Conservation (phyloP, 2,888 invertebrate species). For the Xestia rhomboidea region DNA sequence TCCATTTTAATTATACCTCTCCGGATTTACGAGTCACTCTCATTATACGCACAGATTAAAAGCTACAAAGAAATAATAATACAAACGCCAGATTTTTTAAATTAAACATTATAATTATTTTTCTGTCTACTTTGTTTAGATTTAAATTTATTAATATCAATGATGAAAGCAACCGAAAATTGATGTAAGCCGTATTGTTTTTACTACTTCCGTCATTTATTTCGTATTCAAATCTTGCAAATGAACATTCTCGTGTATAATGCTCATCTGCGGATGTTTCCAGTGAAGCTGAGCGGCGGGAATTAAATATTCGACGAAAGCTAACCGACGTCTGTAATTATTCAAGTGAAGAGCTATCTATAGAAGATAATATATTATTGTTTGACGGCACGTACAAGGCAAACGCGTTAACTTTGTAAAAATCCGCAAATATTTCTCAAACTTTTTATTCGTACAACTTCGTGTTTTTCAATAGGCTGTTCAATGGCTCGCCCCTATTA, state of each 20-base stretch:
- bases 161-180: background rate
- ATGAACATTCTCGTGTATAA: background rate
- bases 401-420: background rate
- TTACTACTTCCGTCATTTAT: background rate
- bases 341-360: no score
- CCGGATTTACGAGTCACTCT: slow-evolving; percentile 43
- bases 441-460: background rate
- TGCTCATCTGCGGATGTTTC: background rate
- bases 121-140: background rate
- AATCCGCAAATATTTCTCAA: background rate
- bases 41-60: slow-evolving; percentile 36
- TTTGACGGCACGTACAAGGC: background rate
- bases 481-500: background rate
- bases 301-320: slow-evolving; percentile 7
- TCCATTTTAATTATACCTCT: slow-evolving; percentile 60
- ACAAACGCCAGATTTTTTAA: background rate
- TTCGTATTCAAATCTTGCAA: background rate
- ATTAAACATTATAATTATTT: background rate
- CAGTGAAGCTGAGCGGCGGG: background rate
- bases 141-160: background rate
- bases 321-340: background rate
- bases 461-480: background rate
- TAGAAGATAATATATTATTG: background rate
- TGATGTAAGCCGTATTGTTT: background rate
- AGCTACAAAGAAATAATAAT: slow-evolving; percentile 24